Conservation (phyloP, 2,888 invertebrate genomes). For the Helicoverpa assulta region DNA sequence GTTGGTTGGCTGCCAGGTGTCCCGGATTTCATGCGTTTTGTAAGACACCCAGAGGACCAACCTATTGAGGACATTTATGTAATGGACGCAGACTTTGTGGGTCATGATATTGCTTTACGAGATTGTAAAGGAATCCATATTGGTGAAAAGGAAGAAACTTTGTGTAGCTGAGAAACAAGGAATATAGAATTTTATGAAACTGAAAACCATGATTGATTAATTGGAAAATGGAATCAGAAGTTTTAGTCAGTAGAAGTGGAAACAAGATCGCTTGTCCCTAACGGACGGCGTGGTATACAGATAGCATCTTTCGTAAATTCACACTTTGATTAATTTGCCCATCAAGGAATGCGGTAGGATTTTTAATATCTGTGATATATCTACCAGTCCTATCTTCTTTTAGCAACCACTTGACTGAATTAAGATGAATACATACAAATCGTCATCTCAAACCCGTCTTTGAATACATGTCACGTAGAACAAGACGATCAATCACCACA, state of each 20-base stretch:
- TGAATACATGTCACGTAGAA: constrained; percentile 26
- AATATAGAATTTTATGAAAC: too few species aligned
- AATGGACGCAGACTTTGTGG: constrained; percentile 34
- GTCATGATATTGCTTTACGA: constrained; percentile 31
- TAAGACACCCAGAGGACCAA: constrained; percentile 22
- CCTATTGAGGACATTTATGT: constrained; percentile 41
- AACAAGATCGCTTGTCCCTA: too few species aligned
- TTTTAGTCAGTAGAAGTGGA: too few species aligned
- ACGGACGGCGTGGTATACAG: too few species aligned
- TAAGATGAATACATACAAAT: background rate
- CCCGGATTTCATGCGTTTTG: constrained; percentile 29
- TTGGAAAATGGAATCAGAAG: too few species aligned
- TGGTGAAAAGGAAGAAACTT: background rate
- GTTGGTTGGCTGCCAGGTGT: constrained; percentile 45
- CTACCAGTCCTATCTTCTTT: too few species aligned
- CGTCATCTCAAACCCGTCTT: constrained; percentile 2
- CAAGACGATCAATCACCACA: constrained; percentile 36
- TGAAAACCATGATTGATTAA: too few species aligned
- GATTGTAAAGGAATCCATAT: background rate
- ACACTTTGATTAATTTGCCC: too few species aligned
- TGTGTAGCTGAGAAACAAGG: background rate
- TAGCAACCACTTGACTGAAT: background rate
- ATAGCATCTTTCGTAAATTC: too few species aligned
- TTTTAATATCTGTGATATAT: too few species aligned
- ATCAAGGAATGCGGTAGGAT: too few species aligned